Percentiles rank a stretch among this genome's conserved stretches.
phyloP scores from a whole-genome alignment of 2,888 invertebrate species.

The Dichetophora obliterata region DNA sequence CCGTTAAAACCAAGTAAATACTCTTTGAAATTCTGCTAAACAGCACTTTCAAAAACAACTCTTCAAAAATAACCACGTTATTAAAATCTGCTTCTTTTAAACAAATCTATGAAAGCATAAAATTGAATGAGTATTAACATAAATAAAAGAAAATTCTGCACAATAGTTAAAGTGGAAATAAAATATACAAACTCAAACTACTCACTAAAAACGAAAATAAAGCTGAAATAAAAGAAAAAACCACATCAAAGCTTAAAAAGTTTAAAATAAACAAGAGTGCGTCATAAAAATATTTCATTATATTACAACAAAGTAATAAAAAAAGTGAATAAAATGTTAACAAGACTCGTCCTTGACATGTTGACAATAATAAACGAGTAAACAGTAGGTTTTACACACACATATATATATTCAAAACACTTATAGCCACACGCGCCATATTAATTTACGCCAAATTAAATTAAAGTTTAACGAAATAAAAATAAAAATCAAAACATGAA shows the following conservation, averaged over 20 bases:
- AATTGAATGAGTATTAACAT: neutral
- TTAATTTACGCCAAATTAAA: constrained; percentile 43
- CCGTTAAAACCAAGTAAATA: no score
- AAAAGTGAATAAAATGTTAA: neutral
- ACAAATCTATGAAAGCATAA: neutral
- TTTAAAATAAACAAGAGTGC: constrained; percentile 20
- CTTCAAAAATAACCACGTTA: no score
- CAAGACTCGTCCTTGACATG: constrained; percentile 42
- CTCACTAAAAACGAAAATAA: neutral
- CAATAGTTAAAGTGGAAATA: neutral
- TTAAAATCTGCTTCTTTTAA: no score
- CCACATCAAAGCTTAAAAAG: constrained; percentile 9
- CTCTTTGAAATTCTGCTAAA: no score
- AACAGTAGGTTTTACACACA: neutral
- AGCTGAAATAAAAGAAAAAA: constrained; percentile 17
- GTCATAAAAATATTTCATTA: neutral
- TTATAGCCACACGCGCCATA: neutral
- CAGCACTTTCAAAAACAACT: neutral
- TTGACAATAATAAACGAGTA: constrained; percentile 29
- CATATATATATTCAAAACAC: neutral
- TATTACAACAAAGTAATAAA: neutral
- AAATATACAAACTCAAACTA: neutral
- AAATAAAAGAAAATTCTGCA: neutral
- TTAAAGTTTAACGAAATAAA: constrained; percentile 13
- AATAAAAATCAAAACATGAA: neutral